Evolutionary conservation across 2,113 vertebrate species (phyloP), one percentile per base, ranked within the genome.

Genomic region (Caranx melampygus): DNA sequence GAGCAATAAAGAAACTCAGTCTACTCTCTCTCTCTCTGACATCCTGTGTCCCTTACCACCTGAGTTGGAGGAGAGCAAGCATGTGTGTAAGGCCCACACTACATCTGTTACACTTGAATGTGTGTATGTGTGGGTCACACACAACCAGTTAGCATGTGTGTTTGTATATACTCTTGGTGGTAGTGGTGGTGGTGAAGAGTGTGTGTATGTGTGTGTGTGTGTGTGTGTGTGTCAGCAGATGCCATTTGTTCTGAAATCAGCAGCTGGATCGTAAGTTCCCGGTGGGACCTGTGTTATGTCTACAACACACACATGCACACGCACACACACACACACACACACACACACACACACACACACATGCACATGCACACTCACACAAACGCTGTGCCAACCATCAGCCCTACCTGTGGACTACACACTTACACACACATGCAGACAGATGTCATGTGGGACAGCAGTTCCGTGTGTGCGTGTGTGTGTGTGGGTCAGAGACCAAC

Each of bases 211-310:
- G 75, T 76, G 73, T 72, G 76, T 87, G 81, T 74, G 69, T 76
- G 73, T 72, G 79, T 87, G 78, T 71, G 73, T 78, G 62, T 75
- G 15, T 64, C 57, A 90, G 79, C 90, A 92, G 83, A 90, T 92
- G 91, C 77, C 89, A 83, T 82, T 89, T 89, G 80, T 85, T 89
- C 86, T 85, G 83, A 85, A 88, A 83, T 87, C 87, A 91, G 91
- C 91, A 92, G 89, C 91, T 92, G 91, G 90, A 92, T 90, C 78
- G 68, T 51, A 57, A 77, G 62, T 87, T 90, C 88, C 91, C 83
- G 16, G 57, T 84, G 91, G 87, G 88, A 89, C 78, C 65, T 77
- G 65, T 78, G 70, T 82, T 84, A 80, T 80, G 83, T 88, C 84
- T 78, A 71, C 75, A 79, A 33, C 81, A 75, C 66, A 68, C 21